Evolutionary conservation across 2,888 invertebrate genomes (phyloP).

Genomic region (Lathronympha strigana): DNA sequence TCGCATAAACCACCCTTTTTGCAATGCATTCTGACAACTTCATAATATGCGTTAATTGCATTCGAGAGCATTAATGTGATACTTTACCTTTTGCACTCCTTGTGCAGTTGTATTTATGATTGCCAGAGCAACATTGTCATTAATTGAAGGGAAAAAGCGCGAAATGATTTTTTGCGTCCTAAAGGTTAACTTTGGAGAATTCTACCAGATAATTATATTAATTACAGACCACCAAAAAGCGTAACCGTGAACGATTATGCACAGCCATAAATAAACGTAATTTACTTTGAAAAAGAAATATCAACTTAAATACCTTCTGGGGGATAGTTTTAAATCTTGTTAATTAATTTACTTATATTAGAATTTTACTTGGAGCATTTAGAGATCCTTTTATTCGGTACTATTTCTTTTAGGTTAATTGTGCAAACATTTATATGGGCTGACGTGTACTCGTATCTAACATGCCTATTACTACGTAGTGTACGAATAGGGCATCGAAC

Average conservation of each 20-base stretch:
- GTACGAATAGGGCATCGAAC: too few species aligned
- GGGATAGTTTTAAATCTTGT: conserved; percentile 49
- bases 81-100: conserved; percentile 34
- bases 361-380: too few species aligned
- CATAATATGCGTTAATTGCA: conserved; percentile 61
- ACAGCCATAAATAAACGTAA: too few species aligned
- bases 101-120: conserved; percentile 41
- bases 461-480: too few species aligned
- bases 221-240: conserved; percentile 65
- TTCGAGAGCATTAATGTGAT: conserved; percentile 40
- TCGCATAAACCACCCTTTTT: conserved; percentile 39
- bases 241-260: too few species aligned
- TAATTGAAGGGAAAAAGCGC: conserved; percentile 50
- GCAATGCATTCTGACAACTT: conserved; percentile 62
- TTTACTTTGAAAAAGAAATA: conserved; percentile 58
- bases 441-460: too few species aligned
- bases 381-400: too few species aligned
- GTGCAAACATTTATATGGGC: too few species aligned
- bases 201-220: conserved; percentile 52
- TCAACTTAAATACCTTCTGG: conserved; percentile 42
- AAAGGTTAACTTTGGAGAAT: conserved; percentile 49
- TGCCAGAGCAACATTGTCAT: conserved; percentile 50
- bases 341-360: conserved; percentile 59
- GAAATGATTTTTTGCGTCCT: conserved; percentile 47
- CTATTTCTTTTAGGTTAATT: too few species aligned